Conservation (phyloP, 2,888 invertebrate genomes). For the Steromphala cineraria region DNA sequence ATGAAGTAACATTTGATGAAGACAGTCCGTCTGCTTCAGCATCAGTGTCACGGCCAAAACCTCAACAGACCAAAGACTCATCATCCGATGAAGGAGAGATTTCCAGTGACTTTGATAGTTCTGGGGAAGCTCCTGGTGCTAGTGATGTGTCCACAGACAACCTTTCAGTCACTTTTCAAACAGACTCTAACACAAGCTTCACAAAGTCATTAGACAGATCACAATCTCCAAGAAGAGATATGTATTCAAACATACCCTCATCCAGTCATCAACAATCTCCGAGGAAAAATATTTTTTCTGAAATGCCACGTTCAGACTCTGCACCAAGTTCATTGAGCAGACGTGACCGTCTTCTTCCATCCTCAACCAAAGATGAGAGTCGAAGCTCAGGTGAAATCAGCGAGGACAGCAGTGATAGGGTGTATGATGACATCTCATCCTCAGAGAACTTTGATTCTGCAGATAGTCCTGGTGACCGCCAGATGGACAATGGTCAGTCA, state of each 20-base stretch:
- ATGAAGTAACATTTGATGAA: neutral
- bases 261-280: no score
- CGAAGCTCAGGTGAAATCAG: neutral
- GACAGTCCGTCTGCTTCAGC: neutral
- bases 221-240: no score
- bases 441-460: constrained; percentile 1
- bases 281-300: no score
- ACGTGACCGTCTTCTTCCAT: no score
- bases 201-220: no score
- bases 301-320: no score
- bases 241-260: no score
- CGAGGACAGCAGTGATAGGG: neutral
- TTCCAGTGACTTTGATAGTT: neutral
- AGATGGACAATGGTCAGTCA: no score
- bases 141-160: neutral
- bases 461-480: neutral
- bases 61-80: neutral
- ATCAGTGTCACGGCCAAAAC: neutral
- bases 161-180: no score
- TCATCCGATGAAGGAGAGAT: neutral
- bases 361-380: no score
- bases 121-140: neutral
- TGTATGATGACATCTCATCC: constrained; percentile 4
- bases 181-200: no score
- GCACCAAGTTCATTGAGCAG: no score